These are phyloP conservation scores for Periplaneta americana DNA, from an alignment of 1,140 invertebrate species.

Conservation along the genomic window DNA sequence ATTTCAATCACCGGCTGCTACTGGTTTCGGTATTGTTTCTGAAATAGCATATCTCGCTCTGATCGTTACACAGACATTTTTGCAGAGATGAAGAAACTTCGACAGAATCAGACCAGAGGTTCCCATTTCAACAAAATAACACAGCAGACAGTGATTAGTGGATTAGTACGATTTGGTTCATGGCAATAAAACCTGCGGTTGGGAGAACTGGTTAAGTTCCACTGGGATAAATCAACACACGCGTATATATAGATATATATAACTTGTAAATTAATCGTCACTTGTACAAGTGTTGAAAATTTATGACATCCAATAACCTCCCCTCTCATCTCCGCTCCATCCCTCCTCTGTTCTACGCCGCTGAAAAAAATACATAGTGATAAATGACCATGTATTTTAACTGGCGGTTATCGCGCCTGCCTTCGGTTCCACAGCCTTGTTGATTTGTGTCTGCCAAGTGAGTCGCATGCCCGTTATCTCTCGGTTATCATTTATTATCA, in stretches of 20 bases:
- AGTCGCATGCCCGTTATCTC: not conserved
- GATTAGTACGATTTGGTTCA: not conserved
- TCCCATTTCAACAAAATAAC: not conserved
- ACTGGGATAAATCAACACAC: not conserved
- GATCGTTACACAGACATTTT: not conserved
- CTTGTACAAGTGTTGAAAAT: not conserved
- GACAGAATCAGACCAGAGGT: no score
- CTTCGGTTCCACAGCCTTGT: not conserved
- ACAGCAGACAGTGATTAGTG: not conserved
- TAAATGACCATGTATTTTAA: not conserved
- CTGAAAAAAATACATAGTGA: not conserved
- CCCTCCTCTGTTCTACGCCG: not conserved
- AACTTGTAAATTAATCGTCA: not conserved
- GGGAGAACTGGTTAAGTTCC: not conserved
- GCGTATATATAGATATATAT: no score
- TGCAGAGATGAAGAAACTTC: not conserved
- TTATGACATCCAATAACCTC: not conserved
- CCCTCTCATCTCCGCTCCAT: not conserved
- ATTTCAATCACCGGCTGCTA: no score
- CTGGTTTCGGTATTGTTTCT: no score
- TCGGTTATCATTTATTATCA: no score
- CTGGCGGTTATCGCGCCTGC: not conserved
- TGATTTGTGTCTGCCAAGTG: not conserved
- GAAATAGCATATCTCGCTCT: not conserved
- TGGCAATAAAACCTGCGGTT: not conserved